A percentile compares a stretch with the other conserved stretches of the same genome.
phyloP scores from a whole-genome alignment of 1,140 invertebrate species.

The Nasonia longicornis region DNA sequence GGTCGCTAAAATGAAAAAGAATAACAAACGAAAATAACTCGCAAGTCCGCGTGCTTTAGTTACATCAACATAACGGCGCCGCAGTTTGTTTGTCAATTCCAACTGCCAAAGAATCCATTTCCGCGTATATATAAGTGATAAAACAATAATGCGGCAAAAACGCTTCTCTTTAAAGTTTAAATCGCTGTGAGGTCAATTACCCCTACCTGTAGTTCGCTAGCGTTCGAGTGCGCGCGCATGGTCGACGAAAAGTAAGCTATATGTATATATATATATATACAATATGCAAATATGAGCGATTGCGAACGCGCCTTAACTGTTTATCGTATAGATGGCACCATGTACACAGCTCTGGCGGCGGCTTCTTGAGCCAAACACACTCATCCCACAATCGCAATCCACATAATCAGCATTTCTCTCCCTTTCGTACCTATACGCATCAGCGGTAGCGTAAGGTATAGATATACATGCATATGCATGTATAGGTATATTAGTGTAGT shows the following conservation, averaged over 20 bases:
- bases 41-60: not conserved
- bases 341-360: not conserved
- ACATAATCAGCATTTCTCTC: constrained; percentile 12
- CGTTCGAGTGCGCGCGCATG: not conserved
- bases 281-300: not conserved
- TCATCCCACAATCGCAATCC: constrained; percentile 11
- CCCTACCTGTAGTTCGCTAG: not conserved
- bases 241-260: too few species aligned
- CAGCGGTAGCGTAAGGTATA: too few species aligned
- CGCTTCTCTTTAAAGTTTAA: not conserved
- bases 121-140: not conserved
- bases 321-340: constrained; percentile 26
- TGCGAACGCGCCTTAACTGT: constrained; percentile 15
- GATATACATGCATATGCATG: not conserved
- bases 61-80: not conserved
- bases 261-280: too few species aligned
- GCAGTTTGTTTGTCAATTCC: not conserved
- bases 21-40: not conserved
- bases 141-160: not conserved
- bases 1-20: too few species aligned
- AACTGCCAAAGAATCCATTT: not conserved
- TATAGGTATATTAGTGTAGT: not conserved
- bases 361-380: not conserved
- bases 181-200: not conserved
- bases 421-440: not conserved